A percentile compares a stretch with the other conserved stretches of the same genome.
Conservation (phyloP, 2,888 invertebrate genomes). For the Melikaiella ostensackeni region DNA sequence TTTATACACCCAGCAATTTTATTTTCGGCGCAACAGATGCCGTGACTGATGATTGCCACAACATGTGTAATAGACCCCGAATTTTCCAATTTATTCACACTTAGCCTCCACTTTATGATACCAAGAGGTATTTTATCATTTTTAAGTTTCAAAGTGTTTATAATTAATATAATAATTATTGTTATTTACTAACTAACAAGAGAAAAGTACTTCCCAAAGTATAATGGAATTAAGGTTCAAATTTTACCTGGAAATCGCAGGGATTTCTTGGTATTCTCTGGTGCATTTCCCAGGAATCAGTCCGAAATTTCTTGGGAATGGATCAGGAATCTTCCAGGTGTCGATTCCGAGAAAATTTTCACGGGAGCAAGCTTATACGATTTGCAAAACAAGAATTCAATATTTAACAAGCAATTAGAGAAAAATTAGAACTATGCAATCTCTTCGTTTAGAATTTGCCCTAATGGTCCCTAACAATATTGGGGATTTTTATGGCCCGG, state of each 20-base stretch:
- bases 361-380: too few relatives aligned
- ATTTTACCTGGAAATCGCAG: background rate
- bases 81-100: background rate
- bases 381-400: too few relatives aligned
- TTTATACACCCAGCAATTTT: conserved; percentile 29
- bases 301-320: background rate
- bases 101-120: background rate
- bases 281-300: background rate
- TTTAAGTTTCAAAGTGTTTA: background rate
- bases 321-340: background rate
- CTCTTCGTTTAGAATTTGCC: too few relatives aligned
- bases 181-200: too few relatives aligned
- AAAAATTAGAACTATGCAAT: too few relatives aligned
- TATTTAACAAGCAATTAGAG: too few relatives aligned
- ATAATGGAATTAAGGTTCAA: too few relatives aligned
- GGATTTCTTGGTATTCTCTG: background rate
- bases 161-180: too few relatives aligned
- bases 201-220: too few relatives aligned
- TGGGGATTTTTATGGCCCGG: too few relatives aligned
- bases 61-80: conserved; percentile 7
- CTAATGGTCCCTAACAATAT: too few relatives aligned
- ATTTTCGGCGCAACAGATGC: conserved; percentile 19
- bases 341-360: background rate
- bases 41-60: conserved; percentile 19
- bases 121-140: background rate